A percentile compares a stretch with the other conserved stretches of the same genome.
These are phyloP conservation scores for Chaetura pelagica DNA, from an alignment of 2,113 vertebrate genomes.

Conservation along the genomic window DNA sequence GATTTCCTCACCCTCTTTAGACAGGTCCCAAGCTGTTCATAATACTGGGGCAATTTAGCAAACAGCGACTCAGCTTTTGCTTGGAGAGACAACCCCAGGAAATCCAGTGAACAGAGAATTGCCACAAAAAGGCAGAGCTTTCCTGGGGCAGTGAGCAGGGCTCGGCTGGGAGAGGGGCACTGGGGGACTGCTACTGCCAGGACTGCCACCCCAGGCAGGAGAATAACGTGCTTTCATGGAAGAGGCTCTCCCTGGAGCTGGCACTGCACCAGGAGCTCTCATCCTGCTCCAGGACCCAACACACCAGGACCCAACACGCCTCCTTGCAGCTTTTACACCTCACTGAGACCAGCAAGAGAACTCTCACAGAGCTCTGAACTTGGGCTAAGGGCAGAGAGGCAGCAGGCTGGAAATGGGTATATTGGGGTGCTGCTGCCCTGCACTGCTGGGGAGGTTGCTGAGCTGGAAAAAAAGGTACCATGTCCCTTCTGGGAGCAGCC, in stretches of 20 bases:
- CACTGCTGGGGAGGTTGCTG: neutral
- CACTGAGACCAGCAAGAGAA: neutral
- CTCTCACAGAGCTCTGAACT: neutral
- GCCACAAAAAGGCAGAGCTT: neutral
- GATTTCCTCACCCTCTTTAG: neutral
- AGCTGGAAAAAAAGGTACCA: neutral
- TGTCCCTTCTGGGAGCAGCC: fast-evolving
- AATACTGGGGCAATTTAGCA: neutral
- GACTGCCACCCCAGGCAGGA: fast-evolving
- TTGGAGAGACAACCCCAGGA: neutral
- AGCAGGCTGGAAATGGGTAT: neutral
- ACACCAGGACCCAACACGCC: neutral
- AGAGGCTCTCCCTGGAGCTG: neutral
- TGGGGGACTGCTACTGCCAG: neutral
- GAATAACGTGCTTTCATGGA: neutral
- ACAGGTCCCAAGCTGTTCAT: neutral
- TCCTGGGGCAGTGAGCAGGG: neutral
- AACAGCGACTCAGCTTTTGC: neutral
- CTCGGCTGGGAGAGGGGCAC: fast-evolving
- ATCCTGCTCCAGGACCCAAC: neutral
- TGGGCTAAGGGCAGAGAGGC: neutral
- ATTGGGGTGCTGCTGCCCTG: neutral
- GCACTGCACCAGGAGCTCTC: neutral
- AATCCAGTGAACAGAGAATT: neutral
- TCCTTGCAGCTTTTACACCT: neutral